phyloP scores from a whole-genome alignment of 2,797 vertebrate species.

The Dendrocincla tyrannina region DNA sequence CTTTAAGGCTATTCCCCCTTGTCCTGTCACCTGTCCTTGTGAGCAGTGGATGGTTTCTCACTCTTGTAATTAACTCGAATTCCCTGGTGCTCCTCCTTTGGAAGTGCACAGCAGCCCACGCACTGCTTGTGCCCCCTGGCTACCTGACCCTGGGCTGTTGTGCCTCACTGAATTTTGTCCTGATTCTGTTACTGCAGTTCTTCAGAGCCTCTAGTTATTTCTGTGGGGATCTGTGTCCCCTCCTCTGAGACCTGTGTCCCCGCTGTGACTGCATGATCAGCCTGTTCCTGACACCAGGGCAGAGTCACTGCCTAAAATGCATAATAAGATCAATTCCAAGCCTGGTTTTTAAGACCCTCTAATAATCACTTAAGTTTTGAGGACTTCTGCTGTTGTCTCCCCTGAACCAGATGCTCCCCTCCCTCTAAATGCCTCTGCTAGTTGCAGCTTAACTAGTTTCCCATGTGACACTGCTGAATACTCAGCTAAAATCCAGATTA shows the following conservation, averaged over 20 bases:
- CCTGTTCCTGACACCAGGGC: neutral
- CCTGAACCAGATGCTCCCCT: neutral
- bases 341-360: neutral
- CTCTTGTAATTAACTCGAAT: neutral
- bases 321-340: neutral
- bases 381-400: neutral
- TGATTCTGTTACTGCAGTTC: neutral
- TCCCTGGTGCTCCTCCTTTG: neutral
- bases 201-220: neutral
- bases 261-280: accelerated
- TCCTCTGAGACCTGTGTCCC: neutral
- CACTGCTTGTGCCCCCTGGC: neutral
- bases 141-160: neutral
- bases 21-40: neutral
- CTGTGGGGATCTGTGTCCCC: neutral
- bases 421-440: neutral
- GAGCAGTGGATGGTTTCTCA: neutral
- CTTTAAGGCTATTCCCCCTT: neutral
- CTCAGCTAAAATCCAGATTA: slow-evolving; percentile 35
- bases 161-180: neutral
- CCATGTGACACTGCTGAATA: neutral
- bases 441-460: neutral
- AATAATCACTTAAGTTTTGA: neutral
- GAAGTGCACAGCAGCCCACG: neutral
- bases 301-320: neutral